Percentiles rank a stretch among this genome's conserved stretches.
Conservation (phyloP, 2,888 invertebrate genomes). For the Spisula solida region DNA sequence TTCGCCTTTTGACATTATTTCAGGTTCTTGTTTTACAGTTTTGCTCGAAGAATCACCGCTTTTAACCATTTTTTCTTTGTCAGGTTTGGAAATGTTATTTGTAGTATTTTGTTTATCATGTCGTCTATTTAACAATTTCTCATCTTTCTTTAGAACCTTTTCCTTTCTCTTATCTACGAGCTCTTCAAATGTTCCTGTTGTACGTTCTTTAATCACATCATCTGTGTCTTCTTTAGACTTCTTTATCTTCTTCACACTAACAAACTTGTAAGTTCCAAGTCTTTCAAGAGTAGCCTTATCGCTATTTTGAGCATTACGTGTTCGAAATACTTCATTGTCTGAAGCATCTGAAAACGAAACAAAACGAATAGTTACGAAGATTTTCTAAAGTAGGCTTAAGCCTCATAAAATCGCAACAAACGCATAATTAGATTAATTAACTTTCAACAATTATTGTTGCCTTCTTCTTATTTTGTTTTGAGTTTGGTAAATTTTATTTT, state of each 20-base stretch:
- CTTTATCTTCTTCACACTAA: conserved; percentile 68
- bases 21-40: not conserved
- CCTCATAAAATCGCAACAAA: no score
- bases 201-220: conserved; percentile 55
- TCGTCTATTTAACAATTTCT: conserved; percentile 14
- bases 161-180: conserved; percentile 62
- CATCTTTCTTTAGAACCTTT: conserved; percentile 62
- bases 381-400: no score
- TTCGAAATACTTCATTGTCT: conserved; percentile 57
- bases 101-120: not conserved
- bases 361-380: no score
- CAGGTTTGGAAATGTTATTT: not conserved
- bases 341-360: conserved; percentile 16
- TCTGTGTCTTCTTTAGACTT: conserved; percentile 39
- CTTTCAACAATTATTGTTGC: no score
- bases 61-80: not conserved
- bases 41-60: not conserved
- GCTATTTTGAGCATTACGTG: conserved; percentile 55
- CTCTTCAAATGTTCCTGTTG: conserved; percentile 59
- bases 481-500: no score
- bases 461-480: no score
- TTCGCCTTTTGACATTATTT: not conserved
- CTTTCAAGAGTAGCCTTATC: conserved; percentile 56
- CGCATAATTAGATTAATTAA: no score
- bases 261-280: conserved; percentile 66